Conservation (phyloP, 2,888 invertebrate species). For the Capitulum mitella region DNA sequence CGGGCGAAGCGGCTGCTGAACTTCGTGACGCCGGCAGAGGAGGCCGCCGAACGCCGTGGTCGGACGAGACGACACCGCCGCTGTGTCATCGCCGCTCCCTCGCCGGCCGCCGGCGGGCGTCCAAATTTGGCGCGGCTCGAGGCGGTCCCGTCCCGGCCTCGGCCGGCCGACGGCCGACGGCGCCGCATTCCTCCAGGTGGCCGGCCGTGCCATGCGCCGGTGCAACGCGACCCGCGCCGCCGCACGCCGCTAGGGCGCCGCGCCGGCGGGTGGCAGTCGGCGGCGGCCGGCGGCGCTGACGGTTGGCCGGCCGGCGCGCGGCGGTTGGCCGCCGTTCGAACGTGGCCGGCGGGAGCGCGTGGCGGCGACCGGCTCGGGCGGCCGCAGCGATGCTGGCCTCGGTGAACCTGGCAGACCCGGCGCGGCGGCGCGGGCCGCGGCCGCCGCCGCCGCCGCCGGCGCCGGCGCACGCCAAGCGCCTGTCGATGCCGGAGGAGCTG, state of each 20-base stretch:
- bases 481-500: conserved; percentile 14
- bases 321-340: no score
- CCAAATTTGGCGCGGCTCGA: no score
- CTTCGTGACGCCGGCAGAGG: no score
- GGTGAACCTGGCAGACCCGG: neutral
- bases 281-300: neutral
- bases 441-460: no score
- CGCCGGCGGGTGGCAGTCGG: neutral
- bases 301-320: neutral
- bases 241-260: neutral
- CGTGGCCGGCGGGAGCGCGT: no score
- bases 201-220: neutral
- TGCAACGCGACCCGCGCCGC: neutral
- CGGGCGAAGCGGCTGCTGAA: no score
- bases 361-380: neutral
- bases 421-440: neutral
- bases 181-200: neutral
- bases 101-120: no score
- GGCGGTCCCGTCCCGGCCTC: no score
- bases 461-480: neutral
- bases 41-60: no score
- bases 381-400: neutral
- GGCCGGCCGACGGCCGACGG: no score
- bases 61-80: no score
- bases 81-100: no score